Conservation (phyloP, 2,888 invertebrate species). For the Hirtodrosophila trivittata region DNA sequence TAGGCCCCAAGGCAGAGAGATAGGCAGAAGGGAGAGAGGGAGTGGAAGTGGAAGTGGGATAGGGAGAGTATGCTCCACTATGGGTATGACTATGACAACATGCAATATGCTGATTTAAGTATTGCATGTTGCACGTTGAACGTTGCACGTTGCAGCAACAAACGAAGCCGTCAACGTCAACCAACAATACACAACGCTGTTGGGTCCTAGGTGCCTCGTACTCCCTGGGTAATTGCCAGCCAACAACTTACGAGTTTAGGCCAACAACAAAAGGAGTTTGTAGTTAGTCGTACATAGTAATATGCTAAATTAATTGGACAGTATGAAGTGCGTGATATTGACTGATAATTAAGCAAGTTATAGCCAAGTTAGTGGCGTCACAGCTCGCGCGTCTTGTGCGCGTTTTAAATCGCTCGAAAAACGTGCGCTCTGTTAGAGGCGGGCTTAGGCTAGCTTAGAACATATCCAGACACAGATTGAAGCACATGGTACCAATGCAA, state of each 20-base stretch:
- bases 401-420: slow-evolving; percentile 34
- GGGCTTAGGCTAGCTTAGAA: neutral
- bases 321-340: slow-evolving; percentile 80
- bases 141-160: slow-evolving; percentile 47
- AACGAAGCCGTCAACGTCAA: slow-evolving; percentile 72
- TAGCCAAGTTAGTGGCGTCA: slow-evolving; percentile 58
- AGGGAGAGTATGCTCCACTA: slow-evolving; percentile 7
- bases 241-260: slow-evolving; percentile 13
- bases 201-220: slow-evolving; percentile 27
- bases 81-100: slow-evolving; percentile 60
- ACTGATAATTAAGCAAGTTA: slow-evolving; percentile 80
- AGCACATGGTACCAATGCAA: neutral
- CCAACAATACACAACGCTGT: slow-evolving; percentile 31
- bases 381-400: slow-evolving; percentile 46
- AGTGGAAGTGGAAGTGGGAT: neutral
- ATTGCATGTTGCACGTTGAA: slow-evolving; percentile 64
- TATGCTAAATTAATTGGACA: slow-evolving; percentile 81
- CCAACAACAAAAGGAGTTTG: slow-evolving; percentile 25
- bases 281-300: slow-evolving; percentile 65
- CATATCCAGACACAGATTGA: neutral
- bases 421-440: neutral
- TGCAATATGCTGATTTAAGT: slow-evolving; percentile 78
- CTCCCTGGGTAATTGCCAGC: slow-evolving; percentile 60
- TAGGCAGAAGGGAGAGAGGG: slow-evolving; percentile 1
- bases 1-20: slow-evolving; percentile 36